Evolutionary conservation across 2,113 vertebrate genomes (phyloP).

Genomic region (Dicrurus megarhynchus): DNA sequence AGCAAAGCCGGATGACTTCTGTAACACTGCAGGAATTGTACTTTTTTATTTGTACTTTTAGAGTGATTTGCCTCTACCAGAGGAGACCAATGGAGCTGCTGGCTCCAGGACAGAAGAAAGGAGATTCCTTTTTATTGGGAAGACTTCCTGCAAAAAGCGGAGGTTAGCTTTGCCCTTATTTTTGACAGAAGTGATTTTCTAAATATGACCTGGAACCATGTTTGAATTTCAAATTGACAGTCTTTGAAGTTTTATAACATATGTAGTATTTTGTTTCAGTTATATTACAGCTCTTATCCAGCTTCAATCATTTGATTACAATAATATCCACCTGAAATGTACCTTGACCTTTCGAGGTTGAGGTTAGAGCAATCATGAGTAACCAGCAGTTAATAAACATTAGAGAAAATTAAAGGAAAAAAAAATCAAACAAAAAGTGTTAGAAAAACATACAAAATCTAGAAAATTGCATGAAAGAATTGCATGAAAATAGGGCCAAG

Average conservation of each 20-base stretch:
- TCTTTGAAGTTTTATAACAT: not conserved
- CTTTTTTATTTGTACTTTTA: not conserved
- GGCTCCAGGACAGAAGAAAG: not conserved
- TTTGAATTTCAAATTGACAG: not conserved
- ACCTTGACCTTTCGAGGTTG: not conserved
- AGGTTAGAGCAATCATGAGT: not conserved
- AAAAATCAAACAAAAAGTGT: fast-evolving
- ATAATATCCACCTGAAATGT: not conserved
- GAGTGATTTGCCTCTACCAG: not conserved
- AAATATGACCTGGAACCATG: not conserved
- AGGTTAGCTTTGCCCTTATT: not conserved
- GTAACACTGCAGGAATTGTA: not conserved
- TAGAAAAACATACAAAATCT: not conserved
- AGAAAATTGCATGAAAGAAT: not conserved
- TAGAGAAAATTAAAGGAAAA: not conserved
- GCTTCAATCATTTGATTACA: not conserved
- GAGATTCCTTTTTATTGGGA: not conserved
- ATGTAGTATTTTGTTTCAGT: not conserved
- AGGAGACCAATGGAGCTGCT: not conserved
- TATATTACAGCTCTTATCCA: not conserved
- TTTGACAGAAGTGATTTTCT: not conserved
- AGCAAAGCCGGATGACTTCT: not conserved
- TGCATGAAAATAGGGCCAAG: not conserved
- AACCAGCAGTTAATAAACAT: not conserved
- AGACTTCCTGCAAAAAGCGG: not conserved